These are phyloP conservation scores for Malthinus seriepunctatus DNA, from an alignment of 2,888 invertebrate species.

Conservation along the genomic window DNA sequence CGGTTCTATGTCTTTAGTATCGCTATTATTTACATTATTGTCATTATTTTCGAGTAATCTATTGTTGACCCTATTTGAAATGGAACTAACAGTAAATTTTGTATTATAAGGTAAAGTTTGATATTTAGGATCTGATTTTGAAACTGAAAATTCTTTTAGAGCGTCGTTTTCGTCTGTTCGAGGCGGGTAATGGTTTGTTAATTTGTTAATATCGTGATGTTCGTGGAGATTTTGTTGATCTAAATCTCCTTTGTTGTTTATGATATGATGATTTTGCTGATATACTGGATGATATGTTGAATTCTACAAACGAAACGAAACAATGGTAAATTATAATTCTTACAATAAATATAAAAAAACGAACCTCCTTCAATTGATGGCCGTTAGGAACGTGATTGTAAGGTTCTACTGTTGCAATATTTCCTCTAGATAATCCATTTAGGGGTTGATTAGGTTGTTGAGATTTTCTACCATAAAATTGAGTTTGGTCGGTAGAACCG, in stretches of 20 bases:
- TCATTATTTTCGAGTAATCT: constrained; percentile 26
- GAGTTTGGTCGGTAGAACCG: constrained; percentile 50
- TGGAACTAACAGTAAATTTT: constrained; percentile 72
- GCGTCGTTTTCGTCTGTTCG: constrained; percentile 53
- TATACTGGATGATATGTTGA: constrained; percentile 53
- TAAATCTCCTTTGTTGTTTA: constrained; percentile 40
- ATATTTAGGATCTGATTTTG: constrained; percentile 88
- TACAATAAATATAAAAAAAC: neutral
- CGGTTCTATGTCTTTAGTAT: constrained; percentile 33
- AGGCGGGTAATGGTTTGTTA: constrained; percentile 37
- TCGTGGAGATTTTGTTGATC: constrained; percentile 40
- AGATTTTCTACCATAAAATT: constrained; percentile 48
- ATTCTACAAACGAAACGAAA: constrained; percentile 37
- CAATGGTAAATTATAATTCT: neutral
- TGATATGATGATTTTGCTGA: constrained; percentile 49
- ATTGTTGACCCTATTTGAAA: constrained; percentile 47
- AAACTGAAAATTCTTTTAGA: constrained; percentile 72
- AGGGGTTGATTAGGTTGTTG: constrained; percentile 55
- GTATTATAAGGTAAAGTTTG: constrained; percentile 90
- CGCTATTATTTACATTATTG: constrained; percentile 30
- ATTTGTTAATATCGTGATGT: constrained; percentile 43
- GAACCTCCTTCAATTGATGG: constrained; percentile 52
- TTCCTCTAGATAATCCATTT: constrained; percentile 66
- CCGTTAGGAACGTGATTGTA: constrained; percentile 80
- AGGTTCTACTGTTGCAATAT: constrained; percentile 86